Evolutionary conservation across 2,113 vertebrate genomes (phyloP).

Genomic region (Okapia johnstoni): DNA sequence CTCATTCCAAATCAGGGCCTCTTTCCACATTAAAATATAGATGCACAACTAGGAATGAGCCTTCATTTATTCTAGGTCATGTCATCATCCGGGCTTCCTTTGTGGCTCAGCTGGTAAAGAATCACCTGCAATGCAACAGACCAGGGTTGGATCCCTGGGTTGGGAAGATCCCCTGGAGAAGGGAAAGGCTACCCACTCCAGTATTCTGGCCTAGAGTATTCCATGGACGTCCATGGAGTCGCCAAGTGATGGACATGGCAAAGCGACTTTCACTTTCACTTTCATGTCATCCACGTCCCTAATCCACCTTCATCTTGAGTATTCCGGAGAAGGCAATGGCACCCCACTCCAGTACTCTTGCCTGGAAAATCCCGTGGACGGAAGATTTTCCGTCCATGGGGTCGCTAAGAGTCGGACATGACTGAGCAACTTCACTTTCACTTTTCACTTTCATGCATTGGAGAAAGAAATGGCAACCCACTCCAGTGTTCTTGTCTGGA

Average conservation of each 20-base stretch:
- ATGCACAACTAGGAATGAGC: neutral
- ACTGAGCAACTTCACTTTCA: no score
- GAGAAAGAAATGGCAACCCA: no score
- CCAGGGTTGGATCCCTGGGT: neutral
- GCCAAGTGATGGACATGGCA: neutral
- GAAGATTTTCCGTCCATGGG: no score
- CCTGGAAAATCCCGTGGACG: no score
- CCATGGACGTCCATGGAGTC: neutral
- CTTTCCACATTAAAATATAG: neutral
- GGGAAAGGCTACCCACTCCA: neutral
- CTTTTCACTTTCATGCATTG: no score
- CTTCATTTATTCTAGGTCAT: neutral
- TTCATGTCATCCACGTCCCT: neutral
- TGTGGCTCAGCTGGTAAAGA: neutral
- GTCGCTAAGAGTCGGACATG: no score
- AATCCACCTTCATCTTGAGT: neutral
- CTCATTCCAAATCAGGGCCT: neutral
- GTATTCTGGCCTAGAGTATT: neutral
- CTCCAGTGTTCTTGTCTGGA: no score
- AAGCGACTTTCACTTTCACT: neutral
- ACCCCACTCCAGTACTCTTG: no score
- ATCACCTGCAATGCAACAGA: neutral
- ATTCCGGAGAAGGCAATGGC: no score
- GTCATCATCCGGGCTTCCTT: rapidly evolving
- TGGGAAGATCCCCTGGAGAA: neutral